Evolutionary conservation across 2,113 vertebrate genomes (phyloP), one percentile per base, ranked within the genome.

Genomic region (Aspidoscelis tigris): DNA sequence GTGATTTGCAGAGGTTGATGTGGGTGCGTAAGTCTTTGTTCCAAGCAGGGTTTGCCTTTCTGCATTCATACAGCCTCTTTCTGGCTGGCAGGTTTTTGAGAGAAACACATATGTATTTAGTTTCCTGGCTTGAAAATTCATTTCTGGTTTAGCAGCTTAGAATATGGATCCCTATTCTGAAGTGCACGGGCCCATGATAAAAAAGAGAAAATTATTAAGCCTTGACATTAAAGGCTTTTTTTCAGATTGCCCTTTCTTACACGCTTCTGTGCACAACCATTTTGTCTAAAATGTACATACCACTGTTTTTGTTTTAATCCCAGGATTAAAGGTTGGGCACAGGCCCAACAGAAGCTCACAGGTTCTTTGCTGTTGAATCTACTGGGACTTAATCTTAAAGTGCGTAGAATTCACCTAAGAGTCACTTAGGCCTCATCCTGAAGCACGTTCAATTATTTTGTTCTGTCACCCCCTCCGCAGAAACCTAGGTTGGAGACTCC

Each of bases 11-110:
- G 50, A 81, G 84, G 1, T 33, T 61, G 73, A 41, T 8, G 43
- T 3, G 58, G 76, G 69, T 87, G 85, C 76, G 81, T 79, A 24
- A 66, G 86, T 70, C 90, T 92, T 93, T 93, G 89, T 91, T 91
- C 86, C 44, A 81, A 76, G 77, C 86, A 11, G n/a, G 76, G 82
- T 69, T 14, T 33, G 20, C 70, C 43, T 53, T 8, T 50, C 33
- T 21, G 41, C 80, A 18, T 18, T 78, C 81, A 14, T 71, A 61
- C 61, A n/a, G 65, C 1, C 18, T 21, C 58, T 65, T 11, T 39
- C 11, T 66, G 65, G 6, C 18, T 24, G 65, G 7, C 64, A 65
- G 22, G 5, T 65, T 65, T 65, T 65, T 5, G 55, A 11, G 14
- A 58, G 55, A 65, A 65, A 65, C 64, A 66, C 24, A 66, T 7